Evolutionary conservation across 1,140 invertebrate species (phyloP).

Genomic region (Drosophila pachea): DNA sequence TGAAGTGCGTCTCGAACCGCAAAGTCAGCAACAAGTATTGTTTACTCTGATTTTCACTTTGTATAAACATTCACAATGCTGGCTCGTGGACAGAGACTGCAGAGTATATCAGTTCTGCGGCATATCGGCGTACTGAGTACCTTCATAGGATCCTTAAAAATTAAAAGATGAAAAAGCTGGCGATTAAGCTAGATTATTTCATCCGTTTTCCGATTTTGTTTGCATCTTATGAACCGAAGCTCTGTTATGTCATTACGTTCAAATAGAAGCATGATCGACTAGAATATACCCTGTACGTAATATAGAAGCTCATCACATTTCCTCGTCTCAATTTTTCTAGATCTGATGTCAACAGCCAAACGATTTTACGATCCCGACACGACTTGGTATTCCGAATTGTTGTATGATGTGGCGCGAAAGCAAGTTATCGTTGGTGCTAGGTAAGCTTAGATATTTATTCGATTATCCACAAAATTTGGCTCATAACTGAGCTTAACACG

Average conservation of each 20-base stretch:
- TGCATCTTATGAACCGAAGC: not conserved
- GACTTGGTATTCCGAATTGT: conserved; percentile 86
- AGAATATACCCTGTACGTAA: not conserved
- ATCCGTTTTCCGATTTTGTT: not conserved
- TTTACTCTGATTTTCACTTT: conserved; percentile 60
- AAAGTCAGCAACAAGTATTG: conserved; percentile 57
- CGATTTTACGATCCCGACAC: conserved; percentile 84
- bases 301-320: conserved; percentile 9
- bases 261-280: no score
- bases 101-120: no score
- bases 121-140: no score
- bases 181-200: not conserved
- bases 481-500: conserved; percentile 17
- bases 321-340: conserved; percentile 65
- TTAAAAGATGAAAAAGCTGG: not conserved
- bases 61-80: conserved; percentile 16
- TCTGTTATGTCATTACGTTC: no score
- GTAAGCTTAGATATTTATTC: conserved; percentile 79
- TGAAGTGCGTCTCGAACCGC: conserved; percentile 42
- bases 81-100: no score
- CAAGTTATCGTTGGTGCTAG: conserved; percentile 90
- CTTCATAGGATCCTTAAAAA: no score
- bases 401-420: conserved; percentile 90
- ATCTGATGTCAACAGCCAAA: conserved; percentile 81
- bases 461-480: conserved; percentile 38